Evolutionary conservation across 1,140 invertebrate genomes (phyloP).

Genomic region (Alviniconcha marisindica): DNA sequence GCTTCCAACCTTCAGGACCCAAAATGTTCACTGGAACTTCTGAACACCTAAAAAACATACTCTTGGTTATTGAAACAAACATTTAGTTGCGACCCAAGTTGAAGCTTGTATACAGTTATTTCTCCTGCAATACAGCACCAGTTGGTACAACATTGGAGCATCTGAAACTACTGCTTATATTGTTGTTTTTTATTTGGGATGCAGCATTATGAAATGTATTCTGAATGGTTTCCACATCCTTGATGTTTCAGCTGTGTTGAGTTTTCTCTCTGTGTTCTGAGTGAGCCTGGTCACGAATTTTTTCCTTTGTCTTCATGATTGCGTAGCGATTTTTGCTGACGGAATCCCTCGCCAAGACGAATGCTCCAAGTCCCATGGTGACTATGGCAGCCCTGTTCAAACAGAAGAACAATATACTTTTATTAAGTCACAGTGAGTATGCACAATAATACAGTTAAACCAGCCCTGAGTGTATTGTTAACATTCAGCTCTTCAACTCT

Average conservation of each 20-base stretch:
- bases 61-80: too few species aligned
- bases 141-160: too few species aligned
- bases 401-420: background rate
- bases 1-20: too few species aligned
- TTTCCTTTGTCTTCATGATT: conserved; percentile 45
- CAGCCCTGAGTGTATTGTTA: too few species aligned
- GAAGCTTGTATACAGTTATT: too few species aligned
- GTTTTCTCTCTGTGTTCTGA: conserved; percentile 22
- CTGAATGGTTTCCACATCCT: background rate
- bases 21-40: too few species aligned
- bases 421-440: too few species aligned
- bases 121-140: too few species aligned
- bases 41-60: too few species aligned
- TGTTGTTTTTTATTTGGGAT: background rate
- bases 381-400: conserved; percentile 43
- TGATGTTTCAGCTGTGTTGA: background rate
- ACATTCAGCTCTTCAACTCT: too few species aligned
- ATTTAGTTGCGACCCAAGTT: too few species aligned
- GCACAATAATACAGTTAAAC: too few species aligned
- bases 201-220: background rate
- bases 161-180: background rate
- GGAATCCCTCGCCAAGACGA: conserved; percentile 40
- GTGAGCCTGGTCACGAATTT: conserved; percentile 37
- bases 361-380: conserved; percentile 33
- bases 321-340: conserved; percentile 40